Conservation (phyloP, 64 coral and sea anemone genomes). For the Stylophora pistillata region DNA sequence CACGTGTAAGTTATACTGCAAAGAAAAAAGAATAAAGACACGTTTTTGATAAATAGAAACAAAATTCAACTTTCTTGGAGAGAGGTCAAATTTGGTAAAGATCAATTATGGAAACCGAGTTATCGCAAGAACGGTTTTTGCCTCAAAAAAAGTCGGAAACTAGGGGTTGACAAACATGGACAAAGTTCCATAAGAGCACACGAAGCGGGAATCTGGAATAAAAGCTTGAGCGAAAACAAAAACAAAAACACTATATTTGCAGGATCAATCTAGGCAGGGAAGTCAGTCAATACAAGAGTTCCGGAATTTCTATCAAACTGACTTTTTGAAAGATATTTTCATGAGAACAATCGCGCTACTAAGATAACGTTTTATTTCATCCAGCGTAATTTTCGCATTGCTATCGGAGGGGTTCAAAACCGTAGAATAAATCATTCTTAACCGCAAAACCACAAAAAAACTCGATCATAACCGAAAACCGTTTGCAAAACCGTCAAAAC, state of each 20-base stretch:
- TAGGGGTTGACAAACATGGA: background rate
- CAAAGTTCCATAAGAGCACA: background rate
- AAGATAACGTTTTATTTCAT: constrained; percentile 1
- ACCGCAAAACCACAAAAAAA: too few species aligned
- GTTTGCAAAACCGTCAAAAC: too few species aligned
- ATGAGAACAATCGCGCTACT: background rate
- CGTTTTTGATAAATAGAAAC: background rate
- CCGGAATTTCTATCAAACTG: background rate
- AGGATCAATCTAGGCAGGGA: constrained; percentile 8
- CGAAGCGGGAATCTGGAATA: background rate
- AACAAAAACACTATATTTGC: background rate
- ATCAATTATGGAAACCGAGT: background rate
- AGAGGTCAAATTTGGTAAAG: constrained; percentile 9
- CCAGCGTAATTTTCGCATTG: too few species aligned
- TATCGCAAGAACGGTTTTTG: constrained; percentile 3
- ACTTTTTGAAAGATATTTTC: background rate
- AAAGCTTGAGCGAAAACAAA: background rate
- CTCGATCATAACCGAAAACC: too few species aligned
- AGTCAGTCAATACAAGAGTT: constrained; percentile 9
- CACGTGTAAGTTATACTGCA: constrained; percentile 4
- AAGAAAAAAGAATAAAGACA: background rate
- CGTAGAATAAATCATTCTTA: too few species aligned
- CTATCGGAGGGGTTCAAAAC: too few species aligned
- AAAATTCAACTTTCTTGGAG: constrained; percentile 2
- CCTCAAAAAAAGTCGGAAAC: background rate